Percentiles rank a stretch among this genome's conserved stretches.
These are phyloP conservation scores for Terrapene triunguis DNA, from an alignment of 2,113 vertebrate genomes.

Conservation along the genomic window DNA sequence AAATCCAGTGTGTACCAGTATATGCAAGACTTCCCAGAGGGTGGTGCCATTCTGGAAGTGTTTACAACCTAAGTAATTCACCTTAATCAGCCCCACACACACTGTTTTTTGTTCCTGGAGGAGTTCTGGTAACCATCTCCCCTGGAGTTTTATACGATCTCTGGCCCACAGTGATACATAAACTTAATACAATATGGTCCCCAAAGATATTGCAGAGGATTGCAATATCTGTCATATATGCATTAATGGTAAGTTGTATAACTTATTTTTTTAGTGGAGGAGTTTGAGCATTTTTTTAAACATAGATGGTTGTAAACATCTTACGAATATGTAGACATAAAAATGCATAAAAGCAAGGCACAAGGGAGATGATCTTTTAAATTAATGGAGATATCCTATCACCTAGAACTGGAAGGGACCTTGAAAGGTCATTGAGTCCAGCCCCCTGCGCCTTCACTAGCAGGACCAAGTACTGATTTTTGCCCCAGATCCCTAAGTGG, in stretches of 20 bases:
- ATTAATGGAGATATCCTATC: too few relatives aligned
- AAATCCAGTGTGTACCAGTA: not conserved
- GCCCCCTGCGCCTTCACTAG: too few relatives aligned
- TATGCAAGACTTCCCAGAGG: not conserved
- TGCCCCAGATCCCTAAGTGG: too few relatives aligned
- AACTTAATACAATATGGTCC: not conserved
- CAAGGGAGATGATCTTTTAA: not conserved
- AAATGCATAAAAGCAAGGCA: not conserved
- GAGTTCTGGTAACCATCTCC: not conserved
- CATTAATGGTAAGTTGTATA: not conserved
- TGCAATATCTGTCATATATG: not conserved
- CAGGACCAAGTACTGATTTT: too few relatives aligned
- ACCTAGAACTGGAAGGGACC: too few relatives aligned
- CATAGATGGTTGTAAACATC: constrained; percentile 2
- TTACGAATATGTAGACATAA: not conserved
- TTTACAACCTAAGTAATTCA: not conserved
- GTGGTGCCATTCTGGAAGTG: not conserved
- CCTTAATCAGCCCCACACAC: too few relatives aligned
- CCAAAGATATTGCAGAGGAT: not conserved
- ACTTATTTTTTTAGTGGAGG: not conserved
- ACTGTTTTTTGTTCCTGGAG: not conserved
- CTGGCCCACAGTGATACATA: not conserved
- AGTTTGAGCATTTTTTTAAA: not conserved
- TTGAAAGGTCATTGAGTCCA: too few relatives aligned
- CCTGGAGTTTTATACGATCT: not conserved